Base-by-base conservation (phyloP, 2,113 vertebrate genomes). In the Trichechus manatus region DNA sequence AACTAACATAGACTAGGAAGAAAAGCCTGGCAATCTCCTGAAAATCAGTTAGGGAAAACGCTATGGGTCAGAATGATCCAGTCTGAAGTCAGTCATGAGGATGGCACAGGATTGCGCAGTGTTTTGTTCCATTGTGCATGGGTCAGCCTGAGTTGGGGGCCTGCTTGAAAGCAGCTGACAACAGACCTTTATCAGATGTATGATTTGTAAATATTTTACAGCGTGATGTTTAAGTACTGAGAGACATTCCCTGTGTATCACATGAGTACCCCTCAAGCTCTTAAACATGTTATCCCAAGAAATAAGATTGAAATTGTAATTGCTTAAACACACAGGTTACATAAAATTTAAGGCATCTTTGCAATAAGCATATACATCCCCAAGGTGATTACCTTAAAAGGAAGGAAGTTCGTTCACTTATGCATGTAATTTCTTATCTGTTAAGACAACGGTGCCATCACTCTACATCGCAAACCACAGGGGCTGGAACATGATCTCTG, bases 401-500 rank as follows among this genome's bases (percentile, higher is more conserved):
- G 80, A 72, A 82, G n/a, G 80, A 6, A 29, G 29, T 10, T 47
- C 14, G 10, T 31, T 72, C 11, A 25, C 33, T 39, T 29, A 1
- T 53, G 31, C 20, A 0, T 19, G 6, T 29, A n/a, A 6, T 3
- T 59, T 70, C 53, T 42, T 68, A 3, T 74, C 72, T 61, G 42
- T 50, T n/a, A 44, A 36, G 29, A 42, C 10, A 19, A 0, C 31
- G 27, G 17, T 8, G 10, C n/a, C 20, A 31, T 42, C 14, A 3
- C 13, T 83, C 39, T 10, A 6, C 53, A 39, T 53, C 50, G 3
- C 59, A 9, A 44, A n/a, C 50, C 61, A 5, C 29, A 3, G 9
- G 44, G 33, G 2, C 77, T 20, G 29, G 39, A 23, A 3, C 10
- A 0, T 22, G 11, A 53, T 27, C 29, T 68, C 2, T 0, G 25